phyloP scores from a whole-genome alignment of 2,797 vertebrate species.

The Numenius phaeopus region DNA sequence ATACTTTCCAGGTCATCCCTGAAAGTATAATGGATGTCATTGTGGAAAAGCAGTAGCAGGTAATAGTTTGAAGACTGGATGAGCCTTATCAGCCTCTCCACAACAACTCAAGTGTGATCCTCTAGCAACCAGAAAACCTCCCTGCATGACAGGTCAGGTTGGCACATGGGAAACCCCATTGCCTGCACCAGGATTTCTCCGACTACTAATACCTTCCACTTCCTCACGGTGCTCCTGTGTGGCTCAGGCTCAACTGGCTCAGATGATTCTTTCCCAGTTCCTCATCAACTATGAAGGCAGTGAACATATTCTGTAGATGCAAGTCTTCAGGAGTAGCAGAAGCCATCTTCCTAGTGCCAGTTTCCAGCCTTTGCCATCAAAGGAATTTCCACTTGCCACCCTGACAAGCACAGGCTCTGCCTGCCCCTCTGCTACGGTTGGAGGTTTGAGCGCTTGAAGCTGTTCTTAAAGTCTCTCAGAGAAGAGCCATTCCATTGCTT shows the following conservation, averaged over 20 bases:
- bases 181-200: neutral
- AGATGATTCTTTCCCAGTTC: neutral
- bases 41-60: neutral
- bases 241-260: neutral
- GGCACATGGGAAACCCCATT: neutral
- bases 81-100: neutral
- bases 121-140: neutral
- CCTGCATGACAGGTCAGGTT: neutral
- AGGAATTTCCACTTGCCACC: neutral
- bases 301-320: neutral
- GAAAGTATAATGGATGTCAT: neutral
- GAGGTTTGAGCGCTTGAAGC: neutral
- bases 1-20: neutral
- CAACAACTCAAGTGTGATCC: neutral
- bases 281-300: neutral
- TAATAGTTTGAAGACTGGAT: neutral
- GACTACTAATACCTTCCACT: neutral
- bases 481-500: neutral
- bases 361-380: neutral
- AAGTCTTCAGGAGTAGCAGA: neutral
- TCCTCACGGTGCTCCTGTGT: neutral
- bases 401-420: neutral
- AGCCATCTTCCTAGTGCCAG: neutral
- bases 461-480: neutral
- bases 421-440: accelerated